Conservation (phyloP, 1,140 invertebrate species). For the Aphis gossypii region DNA sequence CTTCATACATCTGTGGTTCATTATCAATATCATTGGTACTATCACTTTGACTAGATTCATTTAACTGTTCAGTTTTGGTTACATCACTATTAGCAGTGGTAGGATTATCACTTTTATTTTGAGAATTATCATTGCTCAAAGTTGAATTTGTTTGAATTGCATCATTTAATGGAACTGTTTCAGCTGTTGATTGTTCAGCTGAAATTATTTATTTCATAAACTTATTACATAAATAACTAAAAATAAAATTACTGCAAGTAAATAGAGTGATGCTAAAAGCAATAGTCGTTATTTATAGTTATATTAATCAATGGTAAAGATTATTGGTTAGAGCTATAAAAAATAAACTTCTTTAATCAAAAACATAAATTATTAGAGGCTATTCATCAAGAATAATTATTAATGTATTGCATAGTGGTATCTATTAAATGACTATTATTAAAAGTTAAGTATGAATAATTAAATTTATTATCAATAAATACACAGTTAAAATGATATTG, state of each 20-base stretch:
- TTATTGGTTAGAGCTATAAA: not conserved
- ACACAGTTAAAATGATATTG: not conserved
- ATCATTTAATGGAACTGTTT: conserved; percentile 22
- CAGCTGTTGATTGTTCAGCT: conserved; percentile 23
- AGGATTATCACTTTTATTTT: conserved; percentile 30
- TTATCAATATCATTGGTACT: not conserved
- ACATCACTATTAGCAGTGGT: not conserved
- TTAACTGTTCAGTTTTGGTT: conserved; percentile 28
- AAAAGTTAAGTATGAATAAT: not conserved
- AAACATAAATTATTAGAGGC: not conserved
- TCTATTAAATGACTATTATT: not conserved
- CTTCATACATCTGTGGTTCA: conserved; percentile 60
- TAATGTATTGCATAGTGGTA: not conserved
- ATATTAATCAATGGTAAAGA: not conserved
- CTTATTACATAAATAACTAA: not conserved
- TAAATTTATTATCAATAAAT: not conserved
- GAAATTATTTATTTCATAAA: conserved; percentile 15
- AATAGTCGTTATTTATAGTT: not conserved
- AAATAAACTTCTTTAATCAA: not conserved
- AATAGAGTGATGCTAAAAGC: not conserved
- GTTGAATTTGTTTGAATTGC: conserved; percentile 26
- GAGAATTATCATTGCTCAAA: not conserved
- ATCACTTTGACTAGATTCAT: conserved; percentile 28
- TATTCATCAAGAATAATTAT: not conserved
- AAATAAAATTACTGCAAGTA: not conserved